A percentile compares a stretch with the other conserved stretches of the same genome.
phyloP scores from a whole-genome alignment of 2,113 vertebrate genomes.

The Uria aalge region DNA sequence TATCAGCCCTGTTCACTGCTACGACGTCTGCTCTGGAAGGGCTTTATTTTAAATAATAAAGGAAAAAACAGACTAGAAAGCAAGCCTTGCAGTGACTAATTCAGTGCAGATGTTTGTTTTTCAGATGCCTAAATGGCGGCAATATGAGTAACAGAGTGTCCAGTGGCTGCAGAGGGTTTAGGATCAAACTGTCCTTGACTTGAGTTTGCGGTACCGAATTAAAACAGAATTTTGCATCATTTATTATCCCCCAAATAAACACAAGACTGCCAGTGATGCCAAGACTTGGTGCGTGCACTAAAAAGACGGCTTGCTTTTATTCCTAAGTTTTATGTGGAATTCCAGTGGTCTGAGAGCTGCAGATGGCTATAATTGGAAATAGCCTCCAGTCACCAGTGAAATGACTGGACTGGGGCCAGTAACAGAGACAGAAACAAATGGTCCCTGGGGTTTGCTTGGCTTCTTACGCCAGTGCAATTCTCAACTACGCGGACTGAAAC shows the following conservation, averaged over 20 bases:
- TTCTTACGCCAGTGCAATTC: background rate
- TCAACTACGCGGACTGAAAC: background rate
- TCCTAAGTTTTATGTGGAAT: background rate
- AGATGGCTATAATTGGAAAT: background rate
- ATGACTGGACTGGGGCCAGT: background rate
- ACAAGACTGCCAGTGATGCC: background rate
- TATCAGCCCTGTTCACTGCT: background rate
- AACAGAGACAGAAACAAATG: background rate
- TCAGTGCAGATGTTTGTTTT: background rate
- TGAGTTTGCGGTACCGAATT: background rate
- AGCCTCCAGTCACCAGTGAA: background rate
- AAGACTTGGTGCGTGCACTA: background rate
- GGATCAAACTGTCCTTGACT: background rate
- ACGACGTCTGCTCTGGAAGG: background rate
- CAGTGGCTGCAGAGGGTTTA: background rate
- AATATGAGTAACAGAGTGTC: background rate
- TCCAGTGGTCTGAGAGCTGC: background rate
- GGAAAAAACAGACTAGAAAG: background rate
- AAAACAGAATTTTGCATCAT: background rate
- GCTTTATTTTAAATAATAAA: background rate
- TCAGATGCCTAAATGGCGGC: background rate
- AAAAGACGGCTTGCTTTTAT: background rate
- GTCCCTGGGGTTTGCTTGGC: background rate
- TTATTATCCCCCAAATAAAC: background rate
- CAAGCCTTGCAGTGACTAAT: background rate